Evolutionary conservation across 2,113 vertebrate genomes (phyloP).

Genomic region (Brachypodius melanocephalos): DNA sequence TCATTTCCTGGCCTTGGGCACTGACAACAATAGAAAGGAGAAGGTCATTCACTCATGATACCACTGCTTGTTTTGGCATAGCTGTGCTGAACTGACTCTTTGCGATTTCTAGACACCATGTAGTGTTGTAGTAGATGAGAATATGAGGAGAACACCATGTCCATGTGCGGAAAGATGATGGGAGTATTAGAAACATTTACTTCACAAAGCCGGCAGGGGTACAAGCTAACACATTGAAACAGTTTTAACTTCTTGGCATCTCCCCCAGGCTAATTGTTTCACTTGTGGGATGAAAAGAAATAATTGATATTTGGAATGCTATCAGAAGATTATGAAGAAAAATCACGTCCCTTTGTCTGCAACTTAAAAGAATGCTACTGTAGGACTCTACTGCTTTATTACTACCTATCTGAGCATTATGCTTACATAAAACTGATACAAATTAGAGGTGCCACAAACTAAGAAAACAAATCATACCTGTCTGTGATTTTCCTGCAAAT

Average conservation of each 20-base stretch:
- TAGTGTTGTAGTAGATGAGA: neutral
- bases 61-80: neutral
- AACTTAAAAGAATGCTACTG: neutral
- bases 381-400: neutral
- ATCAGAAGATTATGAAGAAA: neutral
- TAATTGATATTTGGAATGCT: neutral
- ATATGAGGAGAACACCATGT: neutral
- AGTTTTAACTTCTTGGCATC: neutral
- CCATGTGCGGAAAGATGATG: neutral
- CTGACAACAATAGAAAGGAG: neutral
- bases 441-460: neutral
- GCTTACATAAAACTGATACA: neutral
- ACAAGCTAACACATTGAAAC: neutral
- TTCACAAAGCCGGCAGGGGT: neutral
- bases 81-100: neutral
- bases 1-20: neutral
- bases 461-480: neutral
- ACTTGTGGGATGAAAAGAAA: neutral
- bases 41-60: neutral
- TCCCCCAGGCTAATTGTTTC: neutral
- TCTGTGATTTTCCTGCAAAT: neutral
- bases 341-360: neutral
- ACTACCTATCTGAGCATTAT: neutral
- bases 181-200: neutral
- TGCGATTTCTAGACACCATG: neutral